Conservation (phyloP, 2,113 vertebrate genomes). For the Laterallus jamaicensis region DNA sequence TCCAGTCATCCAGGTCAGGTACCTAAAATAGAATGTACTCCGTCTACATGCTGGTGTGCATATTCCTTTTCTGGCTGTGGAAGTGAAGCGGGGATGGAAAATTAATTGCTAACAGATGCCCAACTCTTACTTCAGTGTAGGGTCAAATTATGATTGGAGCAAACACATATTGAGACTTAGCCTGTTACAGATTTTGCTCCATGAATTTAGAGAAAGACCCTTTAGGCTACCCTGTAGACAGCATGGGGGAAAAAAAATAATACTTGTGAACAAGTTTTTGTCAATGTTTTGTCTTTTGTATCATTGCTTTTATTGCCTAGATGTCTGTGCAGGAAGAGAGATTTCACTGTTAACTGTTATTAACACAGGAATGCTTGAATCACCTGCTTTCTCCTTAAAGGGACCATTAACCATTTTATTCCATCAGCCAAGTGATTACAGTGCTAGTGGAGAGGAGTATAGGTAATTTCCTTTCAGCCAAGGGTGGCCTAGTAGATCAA, state of each 20-base stretch:
- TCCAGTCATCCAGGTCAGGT: not conserved
- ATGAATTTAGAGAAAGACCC: not conserved
- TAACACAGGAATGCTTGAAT: not conserved
- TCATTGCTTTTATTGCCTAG: not conserved
- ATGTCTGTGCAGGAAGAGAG: not conserved
- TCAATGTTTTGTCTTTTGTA: not conserved
- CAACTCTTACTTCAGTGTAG: not conserved
- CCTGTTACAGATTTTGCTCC: not conserved
- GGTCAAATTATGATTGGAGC: not conserved
- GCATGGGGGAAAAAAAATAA: not conserved
- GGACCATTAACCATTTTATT: not conserved
- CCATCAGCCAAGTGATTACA: not conserved
- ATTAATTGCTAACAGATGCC: not conserved
- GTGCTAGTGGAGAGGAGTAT: not conserved
- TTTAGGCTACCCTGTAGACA: not conserved
- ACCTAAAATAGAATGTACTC: not conserved
- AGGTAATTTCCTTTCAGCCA: slow-evolving; percentile 2
- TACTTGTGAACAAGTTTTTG: not conserved
- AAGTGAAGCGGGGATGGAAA: not conserved
- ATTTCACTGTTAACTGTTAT: not conserved
- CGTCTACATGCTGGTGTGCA: not conserved
- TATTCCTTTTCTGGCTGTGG: not conserved
- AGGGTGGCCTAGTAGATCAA: not conserved
- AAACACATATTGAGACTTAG: not conserved
- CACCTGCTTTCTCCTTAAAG: not conserved